These are phyloP conservation scores for Ciconia maguari DNA, from an alignment of 2,113 vertebrate genomes.

Conservation along the genomic window DNA sequence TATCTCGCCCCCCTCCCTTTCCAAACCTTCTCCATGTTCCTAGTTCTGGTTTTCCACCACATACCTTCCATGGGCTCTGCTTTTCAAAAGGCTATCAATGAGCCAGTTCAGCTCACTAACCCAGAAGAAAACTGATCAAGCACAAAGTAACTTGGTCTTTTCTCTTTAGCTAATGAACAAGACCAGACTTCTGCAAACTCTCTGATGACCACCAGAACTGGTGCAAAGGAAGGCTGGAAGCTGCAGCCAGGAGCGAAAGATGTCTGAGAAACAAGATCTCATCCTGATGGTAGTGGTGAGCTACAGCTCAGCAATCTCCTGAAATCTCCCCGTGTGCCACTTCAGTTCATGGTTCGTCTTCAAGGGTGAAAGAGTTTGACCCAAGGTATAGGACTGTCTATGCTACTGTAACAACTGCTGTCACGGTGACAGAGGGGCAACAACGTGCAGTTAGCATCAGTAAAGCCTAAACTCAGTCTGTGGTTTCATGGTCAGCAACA, in stretches of 20 bases:
- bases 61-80: neutral
- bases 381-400: neutral
- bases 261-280: neutral
- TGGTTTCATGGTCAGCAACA: neutral
- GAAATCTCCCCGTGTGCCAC: neutral
- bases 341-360: neutral
- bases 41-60: neutral
- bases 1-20: neutral
- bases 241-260: neutral
- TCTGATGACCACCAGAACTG: neutral
- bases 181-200: neutral
- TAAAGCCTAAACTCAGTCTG: neutral
- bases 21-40: neutral
- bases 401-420: neutral
- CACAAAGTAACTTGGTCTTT: neutral
- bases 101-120: neutral
- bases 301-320: neutral
- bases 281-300: neutral
- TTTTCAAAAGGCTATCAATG: neutral
- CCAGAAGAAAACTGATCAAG: neutral
- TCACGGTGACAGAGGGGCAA: neutral
- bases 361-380: neutral
- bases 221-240: neutral
- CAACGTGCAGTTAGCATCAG: fast-evolving
- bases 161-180: neutral